phyloP scores from a whole-genome alignment of 1,140 invertebrate species.

The Drosophila kurseongensis region DNA sequence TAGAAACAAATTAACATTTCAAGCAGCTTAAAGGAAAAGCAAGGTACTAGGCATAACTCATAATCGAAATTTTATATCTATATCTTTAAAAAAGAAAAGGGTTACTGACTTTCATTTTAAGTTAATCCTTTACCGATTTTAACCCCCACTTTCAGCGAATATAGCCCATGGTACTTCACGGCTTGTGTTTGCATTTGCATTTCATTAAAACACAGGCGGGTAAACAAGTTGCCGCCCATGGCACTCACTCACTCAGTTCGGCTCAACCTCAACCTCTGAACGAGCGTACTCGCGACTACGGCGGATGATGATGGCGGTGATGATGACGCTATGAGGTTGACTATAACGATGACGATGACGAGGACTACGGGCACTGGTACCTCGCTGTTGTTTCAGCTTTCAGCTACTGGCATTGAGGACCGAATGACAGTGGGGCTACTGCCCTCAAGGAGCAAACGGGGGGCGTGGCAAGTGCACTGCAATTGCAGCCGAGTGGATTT shows the following conservation, averaged over 20 bases:
- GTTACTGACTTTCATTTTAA: too few relatives aligned
- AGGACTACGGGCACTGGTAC: slow-evolving; percentile 11
- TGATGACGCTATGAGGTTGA: slow-evolving; percentile 25
- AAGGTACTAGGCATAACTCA: too few relatives aligned
- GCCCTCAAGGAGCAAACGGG: slow-evolving; percentile 19
- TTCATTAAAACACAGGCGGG: slow-evolving; percentile 77
- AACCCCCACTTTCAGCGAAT: neutral
- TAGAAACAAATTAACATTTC: too few relatives aligned
- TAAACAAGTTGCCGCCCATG: slow-evolving; percentile 59
- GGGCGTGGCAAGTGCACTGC: slow-evolving; percentile 32
- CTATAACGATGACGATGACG: slow-evolving; percentile 1
- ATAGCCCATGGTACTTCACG: slow-evolving; percentile 30
- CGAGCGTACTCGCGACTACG: slow-evolving; percentile 19
- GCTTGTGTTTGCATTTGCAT: slow-evolving; percentile 77
- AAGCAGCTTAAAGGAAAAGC: too few relatives aligned
- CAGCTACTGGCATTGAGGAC: slow-evolving; percentile 55
- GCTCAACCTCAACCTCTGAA: slow-evolving; percentile 4
- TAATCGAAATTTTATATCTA: too few relatives aligned
- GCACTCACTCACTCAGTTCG: slow-evolving; percentile 43
- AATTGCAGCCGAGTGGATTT: slow-evolving; percentile 52
- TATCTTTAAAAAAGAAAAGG: too few relatives aligned
- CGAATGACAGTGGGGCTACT: slow-evolving; percentile 36
- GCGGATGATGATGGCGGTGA: slow-evolving; percentile 38
- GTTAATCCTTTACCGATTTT: neutral
- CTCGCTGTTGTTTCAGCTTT: slow-evolving; percentile 49